phyloP scores from a whole-genome alignment of 2,888 invertebrate species.

The Griposia aprilina region DNA sequence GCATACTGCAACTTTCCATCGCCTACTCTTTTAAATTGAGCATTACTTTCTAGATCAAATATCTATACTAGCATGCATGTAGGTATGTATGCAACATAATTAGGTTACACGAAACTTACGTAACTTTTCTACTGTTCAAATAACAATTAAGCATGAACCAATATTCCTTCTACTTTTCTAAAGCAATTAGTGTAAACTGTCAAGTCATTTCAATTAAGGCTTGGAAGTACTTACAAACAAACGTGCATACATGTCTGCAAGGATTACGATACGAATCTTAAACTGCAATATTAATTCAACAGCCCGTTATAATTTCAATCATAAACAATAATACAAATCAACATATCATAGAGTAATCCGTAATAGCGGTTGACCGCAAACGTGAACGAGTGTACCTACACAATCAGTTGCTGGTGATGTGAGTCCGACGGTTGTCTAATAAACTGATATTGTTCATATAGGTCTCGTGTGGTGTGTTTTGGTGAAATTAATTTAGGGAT shows the following conservation, averaged over 20 bases:
- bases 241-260: constrained; percentile 63
- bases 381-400: constrained; percentile 71
- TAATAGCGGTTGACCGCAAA: constrained; percentile 74
- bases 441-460: constrained; percentile 37
- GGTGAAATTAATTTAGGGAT: neutral
- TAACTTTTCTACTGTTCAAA: constrained; percentile 15
- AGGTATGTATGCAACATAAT: constrained; percentile 27
- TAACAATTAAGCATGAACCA: constrained; percentile 34
- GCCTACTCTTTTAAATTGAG: constrained; percentile 43
- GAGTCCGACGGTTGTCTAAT: constrained; percentile 63
- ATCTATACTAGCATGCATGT: constrained; percentile 22
- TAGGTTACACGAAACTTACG: constrained; percentile 26
- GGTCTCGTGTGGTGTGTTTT: constrained; percentile 12
- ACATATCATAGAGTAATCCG: constrained; percentile 71
- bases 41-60: constrained; percentile 58
- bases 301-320: constrained; percentile 73
- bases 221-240: constrained; percentile 52
- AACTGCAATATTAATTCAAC: constrained; percentile 75
- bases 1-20: constrained; percentile 52
- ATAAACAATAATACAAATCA: constrained; percentile 76
- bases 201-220: constrained; percentile 66
- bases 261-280: constrained; percentile 73
- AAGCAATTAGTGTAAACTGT: constrained; percentile 55
- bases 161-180: constrained; percentile 6
- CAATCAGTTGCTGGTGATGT: constrained; percentile 64